phyloP scores from a whole-genome alignment of 2,888 invertebrate genomes.

The Drosophila basisetae region DNA sequence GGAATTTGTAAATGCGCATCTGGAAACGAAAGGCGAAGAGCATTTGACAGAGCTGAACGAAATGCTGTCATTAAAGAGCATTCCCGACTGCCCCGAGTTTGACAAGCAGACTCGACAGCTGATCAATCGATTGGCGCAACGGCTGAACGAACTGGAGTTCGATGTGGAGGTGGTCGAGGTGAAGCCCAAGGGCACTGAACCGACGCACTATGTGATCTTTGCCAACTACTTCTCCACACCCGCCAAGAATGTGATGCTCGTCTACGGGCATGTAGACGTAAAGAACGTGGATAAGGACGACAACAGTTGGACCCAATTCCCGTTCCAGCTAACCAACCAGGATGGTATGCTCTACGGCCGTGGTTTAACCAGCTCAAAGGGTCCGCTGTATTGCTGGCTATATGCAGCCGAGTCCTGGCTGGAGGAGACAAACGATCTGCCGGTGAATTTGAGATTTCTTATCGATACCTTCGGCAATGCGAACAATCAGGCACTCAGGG shows the following conservation, averaged over 20 bases:
- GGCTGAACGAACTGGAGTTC: constrained; percentile 40
- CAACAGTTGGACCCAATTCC: constrained; percentile 35
- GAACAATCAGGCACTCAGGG: not conserved
- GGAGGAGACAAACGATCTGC: constrained; percentile 24
- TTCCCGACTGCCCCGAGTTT: not conserved
- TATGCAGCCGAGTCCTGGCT: constrained; percentile 44
- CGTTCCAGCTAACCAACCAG: constrained; percentile 30
- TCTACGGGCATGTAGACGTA: constrained; percentile 51
- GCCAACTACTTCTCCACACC: constrained; percentile 55
- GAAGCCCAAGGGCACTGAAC: not conserved
- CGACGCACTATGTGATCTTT: constrained; percentile 39
- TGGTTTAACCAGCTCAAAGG: constrained; percentile 47
- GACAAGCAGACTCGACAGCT: constrained; percentile 29
- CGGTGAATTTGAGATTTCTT: constrained; percentile 45
- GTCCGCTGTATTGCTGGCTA: constrained; percentile 50
- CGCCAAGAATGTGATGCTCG: constrained; percentile 47
- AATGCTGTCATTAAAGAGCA: constrained; percentile 36
- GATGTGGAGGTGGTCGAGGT: constrained; percentile 44
- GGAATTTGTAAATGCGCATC: not conserved
- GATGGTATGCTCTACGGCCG: constrained; percentile 26
- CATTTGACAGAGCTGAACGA: constrained; percentile 21
- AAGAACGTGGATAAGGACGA: not conserved
- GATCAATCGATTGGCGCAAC: constrained; percentile 35
- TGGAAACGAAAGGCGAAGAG: accelerated
- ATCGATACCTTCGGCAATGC: constrained; percentile 28